A percentile compares a stretch with the other conserved stretches of the same genome.
phyloP scores from a whole-genome alignment of 2,797 vertebrate genomes.

The Poecilia picta region DNA sequence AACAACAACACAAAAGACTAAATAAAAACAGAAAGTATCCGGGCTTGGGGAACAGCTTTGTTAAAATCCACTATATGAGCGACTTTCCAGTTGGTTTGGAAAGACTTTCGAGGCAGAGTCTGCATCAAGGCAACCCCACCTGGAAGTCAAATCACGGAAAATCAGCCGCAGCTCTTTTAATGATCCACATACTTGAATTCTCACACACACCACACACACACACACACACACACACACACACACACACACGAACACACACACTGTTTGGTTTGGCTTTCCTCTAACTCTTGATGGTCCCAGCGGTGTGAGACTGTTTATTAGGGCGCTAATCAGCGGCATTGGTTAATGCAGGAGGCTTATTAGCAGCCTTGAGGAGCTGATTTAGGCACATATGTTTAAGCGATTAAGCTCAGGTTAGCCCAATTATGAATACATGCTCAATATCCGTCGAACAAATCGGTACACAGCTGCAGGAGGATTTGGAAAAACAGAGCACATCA shows the following conservation, averaged over 20 bases:
- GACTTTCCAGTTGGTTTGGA: conserved; percentile 62
- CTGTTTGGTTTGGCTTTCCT: conserved; percentile 65
- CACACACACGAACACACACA: conserved; percentile 38
- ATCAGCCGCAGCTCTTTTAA: conserved; percentile 51
- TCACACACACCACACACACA: conserved; percentile 46
- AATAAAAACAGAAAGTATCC: conserved; percentile 39
- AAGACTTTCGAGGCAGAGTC: conserved; percentile 44
- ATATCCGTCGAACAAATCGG: conserved; percentile 59
- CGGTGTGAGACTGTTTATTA: conserved; percentile 73
- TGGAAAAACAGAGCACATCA: conserved; percentile 49
- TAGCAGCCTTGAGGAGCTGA: conserved; percentile 59
- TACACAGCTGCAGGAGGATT: conserved; percentile 55
- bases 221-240: too few relatives aligned
- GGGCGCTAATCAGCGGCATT: conserved; percentile 72
- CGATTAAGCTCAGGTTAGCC: conserved; percentile 66
- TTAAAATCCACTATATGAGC: conserved; percentile 44
- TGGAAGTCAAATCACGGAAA: conserved; percentile 62
- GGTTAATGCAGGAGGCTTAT: conserved; percentile 72
- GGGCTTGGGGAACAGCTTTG: conserved; percentile 27
- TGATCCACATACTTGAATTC: conserved; percentile 74
- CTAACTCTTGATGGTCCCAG: conserved; percentile 68
- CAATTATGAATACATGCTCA: conserved; percentile 71
- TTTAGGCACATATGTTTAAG: conserved; percentile 75
- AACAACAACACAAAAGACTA: conserved; percentile 10
- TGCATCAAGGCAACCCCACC: conserved; percentile 71